These are phyloP conservation scores for Opisthocomus hoazin DNA, from an alignment of 2,113 vertebrate genomes.

Conservation along the genomic window DNA sequence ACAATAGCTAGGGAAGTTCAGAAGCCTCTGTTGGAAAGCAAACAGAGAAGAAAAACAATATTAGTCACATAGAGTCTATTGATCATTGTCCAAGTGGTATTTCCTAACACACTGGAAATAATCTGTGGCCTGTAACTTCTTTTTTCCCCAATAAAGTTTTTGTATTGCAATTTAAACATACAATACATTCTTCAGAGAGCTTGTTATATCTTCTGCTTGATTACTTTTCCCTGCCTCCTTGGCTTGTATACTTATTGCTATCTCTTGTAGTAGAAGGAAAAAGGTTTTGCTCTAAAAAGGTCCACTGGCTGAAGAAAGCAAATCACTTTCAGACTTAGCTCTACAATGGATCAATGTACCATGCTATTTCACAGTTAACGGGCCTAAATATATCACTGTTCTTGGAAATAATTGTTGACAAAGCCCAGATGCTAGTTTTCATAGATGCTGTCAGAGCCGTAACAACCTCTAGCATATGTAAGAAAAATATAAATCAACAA, in stretches of 20 bases:
- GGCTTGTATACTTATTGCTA: background rate
- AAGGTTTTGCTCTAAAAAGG: background rate
- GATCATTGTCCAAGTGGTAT: background rate
- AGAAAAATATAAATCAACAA: conserved; percentile 43
- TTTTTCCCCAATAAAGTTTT: background rate
- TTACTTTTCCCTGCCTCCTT: background rate
- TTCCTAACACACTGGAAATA: background rate
- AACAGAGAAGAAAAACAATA: background rate
- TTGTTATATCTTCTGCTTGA: background rate
- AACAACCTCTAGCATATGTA: conserved; percentile 5
- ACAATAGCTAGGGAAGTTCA: background rate
- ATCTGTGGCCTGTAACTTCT: background rate
- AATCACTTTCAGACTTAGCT: background rate
- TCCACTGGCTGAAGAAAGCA: background rate
- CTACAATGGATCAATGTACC: background rate
- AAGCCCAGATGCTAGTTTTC: conserved; percentile 26
- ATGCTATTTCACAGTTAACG: background rate
- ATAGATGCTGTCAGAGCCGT: background rate
- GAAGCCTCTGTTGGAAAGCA: background rate
- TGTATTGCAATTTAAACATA: background rate
- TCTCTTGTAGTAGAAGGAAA: background rate
- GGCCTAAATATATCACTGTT: conserved; percentile 2
- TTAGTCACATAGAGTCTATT: background rate
- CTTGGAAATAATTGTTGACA: conserved; percentile 31
- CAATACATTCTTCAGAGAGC: background rate